These are phyloP conservation scores for Candidula unifasciata DNA, from an alignment of 2,888 invertebrate species.

Conservation along the genomic window DNA sequence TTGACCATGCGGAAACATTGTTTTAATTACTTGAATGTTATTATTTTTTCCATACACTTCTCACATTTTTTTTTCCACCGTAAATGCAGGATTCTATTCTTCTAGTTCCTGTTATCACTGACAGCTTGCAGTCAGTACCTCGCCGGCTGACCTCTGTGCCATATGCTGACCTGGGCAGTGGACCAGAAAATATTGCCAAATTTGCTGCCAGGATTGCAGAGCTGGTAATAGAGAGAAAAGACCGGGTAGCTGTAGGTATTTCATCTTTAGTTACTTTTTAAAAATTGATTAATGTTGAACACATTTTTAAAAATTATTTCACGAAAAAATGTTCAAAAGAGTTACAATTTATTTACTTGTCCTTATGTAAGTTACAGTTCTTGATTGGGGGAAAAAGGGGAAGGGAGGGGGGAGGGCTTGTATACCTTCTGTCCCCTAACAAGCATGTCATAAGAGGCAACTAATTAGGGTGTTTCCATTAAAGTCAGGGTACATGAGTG, in stretches of 20 bases:
- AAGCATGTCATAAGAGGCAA: too few species aligned
- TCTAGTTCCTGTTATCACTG: slow-evolving; percentile 31
- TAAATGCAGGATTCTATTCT: slow-evolving; percentile 27
- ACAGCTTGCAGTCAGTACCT: slow-evolving; percentile 19
- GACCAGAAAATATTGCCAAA: not conserved
- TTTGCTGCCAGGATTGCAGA: slow-evolving; percentile 20
- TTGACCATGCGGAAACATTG: too few species aligned
- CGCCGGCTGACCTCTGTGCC: slow-evolving; percentile 13
- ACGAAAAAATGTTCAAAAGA: too few species aligned
- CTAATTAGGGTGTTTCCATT: too few species aligned
- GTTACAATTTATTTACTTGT: too few species aligned
- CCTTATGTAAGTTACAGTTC: too few species aligned
- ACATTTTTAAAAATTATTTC: too few species aligned
- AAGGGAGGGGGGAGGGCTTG: not conserved
- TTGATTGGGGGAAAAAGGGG: too few species aligned
- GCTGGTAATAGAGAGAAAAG: not conserved
- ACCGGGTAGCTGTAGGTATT: not conserved
- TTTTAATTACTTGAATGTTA: not conserved
- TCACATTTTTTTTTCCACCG: not conserved
- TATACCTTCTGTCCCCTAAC: too few species aligned
- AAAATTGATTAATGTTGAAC: too few species aligned
- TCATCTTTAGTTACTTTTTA: too few species aligned
- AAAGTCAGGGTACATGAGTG: too few species aligned
- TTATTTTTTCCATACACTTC: not conserved
- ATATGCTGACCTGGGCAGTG: slow-evolving; percentile 2